Base-by-base conservation (phyloP, 2,797 vertebrate species). In the Lutjanus argentimaculatus region DNA sequence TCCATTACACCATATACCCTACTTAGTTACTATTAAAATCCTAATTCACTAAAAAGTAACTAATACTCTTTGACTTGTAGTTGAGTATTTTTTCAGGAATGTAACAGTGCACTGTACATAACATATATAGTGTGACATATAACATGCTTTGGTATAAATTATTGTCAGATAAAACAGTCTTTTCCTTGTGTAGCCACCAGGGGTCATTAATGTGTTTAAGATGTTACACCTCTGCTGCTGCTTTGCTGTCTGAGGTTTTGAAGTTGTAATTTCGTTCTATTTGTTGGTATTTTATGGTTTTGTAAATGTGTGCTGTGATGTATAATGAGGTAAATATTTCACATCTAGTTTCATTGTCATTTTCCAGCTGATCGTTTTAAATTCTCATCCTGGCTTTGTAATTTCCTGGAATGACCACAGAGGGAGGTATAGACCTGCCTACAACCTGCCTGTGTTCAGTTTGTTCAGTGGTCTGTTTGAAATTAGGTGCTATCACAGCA, bases 401-500 rank as follows among this genome's bases (percentile, higher is more conserved):
- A 2, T 72, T 76, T 69, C 59, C 7, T 21, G 0, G 1, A 22
- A 8, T 67, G 0, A 15, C 91, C 88, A 83, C 84, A 77, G 88
- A 71, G 79, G 85, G 90, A 3, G 73, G 13, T 83, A 63, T 25
- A 67, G 62, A 75, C 55, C 71, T 68, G 53, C 17, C 21, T 36
- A 21, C 73, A 67, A 22, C 42, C 25, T 55, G 19, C 21, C 22
- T 15, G 14, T 30, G 49, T 40, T 43, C 63, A 11, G 3, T 5
- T 2, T 22, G 43, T 25, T 77, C 40, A 16, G 17, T 19, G 10
- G 48, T 80, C 69, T 79, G 77, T 84, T 88, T 75, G 52, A 85
- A 86, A 85, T 86, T 69, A 88, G 42, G 16, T 66, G n/a, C 48
- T 67, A 75, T 67, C 73, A 68, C 58, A 56, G 61, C 14, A 71